Base-by-base conservation (phyloP, 2,888 invertebrate genomes). In the Cataglyphis altisquamis region DNA sequence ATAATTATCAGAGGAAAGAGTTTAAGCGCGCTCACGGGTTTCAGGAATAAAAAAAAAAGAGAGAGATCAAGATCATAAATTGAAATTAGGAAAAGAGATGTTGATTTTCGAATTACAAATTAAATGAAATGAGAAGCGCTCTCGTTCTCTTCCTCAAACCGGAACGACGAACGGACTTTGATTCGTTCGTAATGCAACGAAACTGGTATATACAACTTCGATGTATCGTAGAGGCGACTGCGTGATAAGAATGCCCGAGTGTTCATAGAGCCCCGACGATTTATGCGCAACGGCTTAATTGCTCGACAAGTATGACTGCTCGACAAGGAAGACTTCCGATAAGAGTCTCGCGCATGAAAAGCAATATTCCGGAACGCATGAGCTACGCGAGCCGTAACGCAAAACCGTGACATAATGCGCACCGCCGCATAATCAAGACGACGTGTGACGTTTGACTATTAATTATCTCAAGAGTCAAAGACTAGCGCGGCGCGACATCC, bases 271-370 rank as follows among this genome's bases (percentile, higher is more conserved):
- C 52, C 32, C 4, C 68, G 55, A 55, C 55, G 52, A 77, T 77
- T 77, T 77, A 77, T 68, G 68, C 77, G 68, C 55, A 29, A 36
- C 57, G 41, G 29, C 77, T 55, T 77, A 68, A 77, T 80, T 60
- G 72, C 60, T 57, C 72, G 72, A 78, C 45, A 78, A 32, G 72
- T 60, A 72, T 45, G 80, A 62, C 62, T 45, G 36, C 21, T 36
- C 70, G 48, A 80, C 70, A 48, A 73, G 73, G 80, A 80, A 73
- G 80, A 62, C 73, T 73, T 73, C n/a, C 48, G 80, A 80, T 80
- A 80, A 80, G 80, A 52, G 52, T 52, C 8, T 62, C 73, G 41
- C 36, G 60, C 45, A 39, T 36, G 73, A n/a, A 73, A 80, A 73
- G 73, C 80, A 73, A 80, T 80, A 77, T 55, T 77, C 77, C 77